Evolutionary conservation across 2,888 invertebrate genomes (phyloP), one percentile per base, ranked within the genome.

Genomic region (Sinotaia quadrata): DNA sequence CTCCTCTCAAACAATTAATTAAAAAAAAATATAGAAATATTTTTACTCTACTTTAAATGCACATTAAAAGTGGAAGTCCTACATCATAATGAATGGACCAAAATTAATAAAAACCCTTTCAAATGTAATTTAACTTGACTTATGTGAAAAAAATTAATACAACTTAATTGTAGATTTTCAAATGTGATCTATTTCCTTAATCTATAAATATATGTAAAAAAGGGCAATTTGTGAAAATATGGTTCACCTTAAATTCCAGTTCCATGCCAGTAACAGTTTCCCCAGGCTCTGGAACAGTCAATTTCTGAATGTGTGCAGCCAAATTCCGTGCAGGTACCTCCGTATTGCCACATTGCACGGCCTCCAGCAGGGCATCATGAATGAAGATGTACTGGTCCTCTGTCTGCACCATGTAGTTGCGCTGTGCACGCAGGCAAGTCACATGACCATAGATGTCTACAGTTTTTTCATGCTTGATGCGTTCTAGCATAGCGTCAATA

Each of bases 371-470:
- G 2, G 99, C 96, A 87, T 99, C 99, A 87, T 99, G 98, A 79
- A 99, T 98, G 90, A 99, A 99, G 78, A 98, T 96, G 89, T 99
- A 99, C 89, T 99, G 98, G 89, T 98, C 98, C 89, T 98, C 98
- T 21, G 98, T 98, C 79, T 89, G 89, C 34, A 99, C 98, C 98
- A 99, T 99, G 90, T 99, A 99, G 89, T 98, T 98, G 65, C 99
- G 92, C 89, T 99, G 99, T 31, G 98, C 97, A 72, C 99, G 92
- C 75, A 99, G 91, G 87, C 97, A 97, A 18, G 98, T 98, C 44
- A 99, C 99, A 90, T 98, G 98, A 10, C 98, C 99, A 87, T 98
- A 99, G 77, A 99, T 97, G 88, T 99, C 99, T 36, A 99, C 96
- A 61, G 97, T 97, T 88, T 97, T 97, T 85, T 99, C 98, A 87